phyloP scores from a whole-genome alignment of 1,140 invertebrate species.

The Galleria mellonella region DNA sequence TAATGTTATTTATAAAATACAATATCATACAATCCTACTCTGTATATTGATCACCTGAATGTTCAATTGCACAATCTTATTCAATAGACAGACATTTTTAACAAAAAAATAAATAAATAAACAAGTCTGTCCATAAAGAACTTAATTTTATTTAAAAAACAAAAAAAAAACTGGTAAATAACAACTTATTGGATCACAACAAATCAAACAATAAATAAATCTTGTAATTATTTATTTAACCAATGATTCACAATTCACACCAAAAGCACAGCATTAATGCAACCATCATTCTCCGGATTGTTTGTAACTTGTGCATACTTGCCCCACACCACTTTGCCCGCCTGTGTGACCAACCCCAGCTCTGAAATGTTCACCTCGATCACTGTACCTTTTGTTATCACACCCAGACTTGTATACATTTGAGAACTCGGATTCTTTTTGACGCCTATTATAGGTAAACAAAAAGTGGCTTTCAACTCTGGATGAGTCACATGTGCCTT shows the following conservation, averaged over 20 bases:
- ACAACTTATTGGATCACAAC: too few relatives aligned
- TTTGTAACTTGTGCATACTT: conserved; percentile 99
- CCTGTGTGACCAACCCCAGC: conserved; percentile 98
- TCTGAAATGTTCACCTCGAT: conserved; percentile 99
- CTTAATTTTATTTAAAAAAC: conserved; percentile 12
- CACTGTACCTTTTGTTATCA: conserved; percentile 98
- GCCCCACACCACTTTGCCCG: conserved; percentile 99
- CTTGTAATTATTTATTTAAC: conserved; percentile 1
- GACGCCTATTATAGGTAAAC: conserved; percentile 97
- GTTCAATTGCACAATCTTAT: too few relatives aligned
- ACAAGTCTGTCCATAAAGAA: too few relatives aligned
- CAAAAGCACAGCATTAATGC: conserved; percentile 98
- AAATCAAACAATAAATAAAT: too few relatives aligned
- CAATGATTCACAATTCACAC: conserved; percentile 83
- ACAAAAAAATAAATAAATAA: too few relatives aligned
- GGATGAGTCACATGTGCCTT: conserved; percentile 99
- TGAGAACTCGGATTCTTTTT: conserved; percentile 99
- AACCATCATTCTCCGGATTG: conserved; percentile 99
- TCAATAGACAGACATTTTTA: too few relatives aligned
- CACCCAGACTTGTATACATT: conserved; percentile 97
- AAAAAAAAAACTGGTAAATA: conserved; percentile 13
- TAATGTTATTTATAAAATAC: too few relatives aligned
- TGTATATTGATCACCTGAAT: too few relatives aligned
- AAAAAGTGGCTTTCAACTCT: conserved; percentile 99
- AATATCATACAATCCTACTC: too few relatives aligned